phyloP scores from a whole-genome alignment of 2,888 invertebrate species.

The Sphaeridia pumilis region DNA sequence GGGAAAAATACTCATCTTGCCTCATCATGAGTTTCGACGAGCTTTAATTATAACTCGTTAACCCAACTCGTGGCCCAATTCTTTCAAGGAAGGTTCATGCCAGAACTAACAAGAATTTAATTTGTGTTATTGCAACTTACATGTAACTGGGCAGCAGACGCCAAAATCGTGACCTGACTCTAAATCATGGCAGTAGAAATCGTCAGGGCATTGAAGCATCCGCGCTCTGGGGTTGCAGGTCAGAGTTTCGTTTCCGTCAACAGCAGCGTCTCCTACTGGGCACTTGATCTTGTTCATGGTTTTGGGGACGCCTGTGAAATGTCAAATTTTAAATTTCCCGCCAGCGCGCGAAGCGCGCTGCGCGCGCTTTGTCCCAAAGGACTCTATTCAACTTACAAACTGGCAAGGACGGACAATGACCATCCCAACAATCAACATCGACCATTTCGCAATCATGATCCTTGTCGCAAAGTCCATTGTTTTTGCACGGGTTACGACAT shows the following conservation, averaged over 20 bases:
- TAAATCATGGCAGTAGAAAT: slow-evolving; percentile 36
- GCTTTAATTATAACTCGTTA: too few species aligned
- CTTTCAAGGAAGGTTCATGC: too few species aligned
- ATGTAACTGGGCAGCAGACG: slow-evolving; percentile 33
- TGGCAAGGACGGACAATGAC: slow-evolving; percentile 75
- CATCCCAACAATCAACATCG: slow-evolving; percentile 71
- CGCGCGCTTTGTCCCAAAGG: too few species aligned
- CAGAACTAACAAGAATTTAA: neutral
- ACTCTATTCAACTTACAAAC: slow-evolving; percentile 62
- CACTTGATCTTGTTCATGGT: slow-evolving; percentile 30
- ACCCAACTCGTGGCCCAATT: too few species aligned
- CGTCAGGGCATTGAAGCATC: slow-evolving; percentile 37
- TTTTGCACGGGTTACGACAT: slow-evolving; percentile 68
- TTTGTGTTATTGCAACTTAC: slow-evolving; percentile 13
- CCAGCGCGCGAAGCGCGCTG: too few species aligned
- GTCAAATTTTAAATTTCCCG: too few species aligned
- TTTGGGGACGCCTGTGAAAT: slow-evolving; percentile 22
- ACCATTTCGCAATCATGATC: slow-evolving; percentile 59
- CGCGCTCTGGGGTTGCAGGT: slow-evolving; percentile 37
- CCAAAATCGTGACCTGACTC: slow-evolving; percentile 31
- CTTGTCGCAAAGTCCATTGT: slow-evolving; percentile 51
- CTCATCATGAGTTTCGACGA: too few species aligned
- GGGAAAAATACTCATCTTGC: too few species aligned
- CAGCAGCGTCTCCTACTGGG: slow-evolving; percentile 36
- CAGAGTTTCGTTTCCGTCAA: slow-evolving; percentile 36